Percentiles rank a stretch among this genome's conserved stretches.
phyloP scores from a whole-genome alignment of 2,888 invertebrate genomes.

The Macaria notata region DNA sequence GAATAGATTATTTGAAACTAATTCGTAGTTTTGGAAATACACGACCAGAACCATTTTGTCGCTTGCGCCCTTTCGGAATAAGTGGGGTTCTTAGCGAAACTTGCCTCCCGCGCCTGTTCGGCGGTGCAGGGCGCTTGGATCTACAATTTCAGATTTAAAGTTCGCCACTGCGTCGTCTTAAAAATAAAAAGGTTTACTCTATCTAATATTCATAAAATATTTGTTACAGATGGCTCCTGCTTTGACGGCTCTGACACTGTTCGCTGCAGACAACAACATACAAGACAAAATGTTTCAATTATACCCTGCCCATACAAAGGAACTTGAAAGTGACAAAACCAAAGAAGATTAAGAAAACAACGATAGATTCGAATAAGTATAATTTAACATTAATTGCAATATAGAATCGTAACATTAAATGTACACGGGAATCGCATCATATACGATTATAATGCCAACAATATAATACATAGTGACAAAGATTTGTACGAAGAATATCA shows the following conservation, averaged over 20 bases:
- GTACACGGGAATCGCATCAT: constrained; percentile 54
- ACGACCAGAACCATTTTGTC: too few species aligned
- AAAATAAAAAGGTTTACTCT: too few species aligned
- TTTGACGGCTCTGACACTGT: constrained; percentile 42
- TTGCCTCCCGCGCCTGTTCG: too few species aligned
- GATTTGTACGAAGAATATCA: constrained; percentile 73
- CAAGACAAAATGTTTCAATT: constrained; percentile 45
- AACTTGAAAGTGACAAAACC: constrained; percentile 33
- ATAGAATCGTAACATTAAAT: constrained; percentile 54
- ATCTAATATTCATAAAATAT: too few species aligned
- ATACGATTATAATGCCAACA: constrained; percentile 62
- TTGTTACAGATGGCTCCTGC: constrained; percentile 52
- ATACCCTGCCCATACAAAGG: constrained; percentile 6
- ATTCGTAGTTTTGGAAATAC: too few species aligned
- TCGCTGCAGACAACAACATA: constrained; percentile 45
- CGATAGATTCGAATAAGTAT: constrained; percentile 32
- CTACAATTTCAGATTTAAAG: too few species aligned
- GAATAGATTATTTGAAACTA: too few species aligned
- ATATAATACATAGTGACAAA: constrained; percentile 59
- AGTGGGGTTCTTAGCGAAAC: too few species aligned
- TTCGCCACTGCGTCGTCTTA: too few species aligned
- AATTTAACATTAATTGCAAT: constrained; percentile 35
- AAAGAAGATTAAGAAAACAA: constrained; percentile 27
- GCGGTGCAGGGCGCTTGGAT: too few species aligned
- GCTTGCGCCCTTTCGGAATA: too few species aligned